Conservation (phyloP, 2,113 vertebrate genomes). For the Periophthalmus modestus region DNA sequence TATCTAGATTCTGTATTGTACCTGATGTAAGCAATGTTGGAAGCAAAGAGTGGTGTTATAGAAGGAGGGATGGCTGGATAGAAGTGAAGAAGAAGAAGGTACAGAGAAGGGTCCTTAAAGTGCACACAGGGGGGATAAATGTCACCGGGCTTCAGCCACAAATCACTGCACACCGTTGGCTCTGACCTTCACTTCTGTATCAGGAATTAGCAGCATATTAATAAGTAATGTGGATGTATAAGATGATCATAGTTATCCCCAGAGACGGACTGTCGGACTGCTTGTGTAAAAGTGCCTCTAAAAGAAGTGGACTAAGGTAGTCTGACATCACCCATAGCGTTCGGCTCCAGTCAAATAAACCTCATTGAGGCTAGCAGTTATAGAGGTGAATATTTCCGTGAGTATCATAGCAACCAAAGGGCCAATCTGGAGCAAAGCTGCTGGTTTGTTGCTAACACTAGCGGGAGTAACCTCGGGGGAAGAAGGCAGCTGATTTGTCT, state of each 20-base stretch:
- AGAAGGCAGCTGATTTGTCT: no score
- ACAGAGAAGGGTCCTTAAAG: slow-evolving; percentile 33
- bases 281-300: slow-evolving; percentile 38
- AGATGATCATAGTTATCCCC: slow-evolving; percentile 53
- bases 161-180: slow-evolving; percentile 49
- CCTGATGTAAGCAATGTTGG: background rate
- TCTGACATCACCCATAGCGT: no score
- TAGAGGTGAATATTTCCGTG: no score
- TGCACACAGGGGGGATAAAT: slow-evolving; percentile 69
- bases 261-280: slow-evolving; percentile 44
- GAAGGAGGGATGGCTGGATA: background rate
- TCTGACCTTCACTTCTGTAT: slow-evolving; percentile 69
- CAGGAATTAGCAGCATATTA: slow-evolving; percentile 62
- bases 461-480: no score
- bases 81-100: background rate
- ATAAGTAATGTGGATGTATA: slow-evolving; percentile 56
- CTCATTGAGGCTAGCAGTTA: no score
- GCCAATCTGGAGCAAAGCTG: no score
- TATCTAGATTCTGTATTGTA: background rate
- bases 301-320: slow-evolving; percentile 9
- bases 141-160: slow-evolving; percentile 70
- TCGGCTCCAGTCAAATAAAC: no score
- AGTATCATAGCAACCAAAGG: no score
- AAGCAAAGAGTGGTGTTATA: background rate
- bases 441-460: no score